Conservation (phyloP, 1,140 invertebrate genomes). For the Drosophila nebulosa region DNA sequence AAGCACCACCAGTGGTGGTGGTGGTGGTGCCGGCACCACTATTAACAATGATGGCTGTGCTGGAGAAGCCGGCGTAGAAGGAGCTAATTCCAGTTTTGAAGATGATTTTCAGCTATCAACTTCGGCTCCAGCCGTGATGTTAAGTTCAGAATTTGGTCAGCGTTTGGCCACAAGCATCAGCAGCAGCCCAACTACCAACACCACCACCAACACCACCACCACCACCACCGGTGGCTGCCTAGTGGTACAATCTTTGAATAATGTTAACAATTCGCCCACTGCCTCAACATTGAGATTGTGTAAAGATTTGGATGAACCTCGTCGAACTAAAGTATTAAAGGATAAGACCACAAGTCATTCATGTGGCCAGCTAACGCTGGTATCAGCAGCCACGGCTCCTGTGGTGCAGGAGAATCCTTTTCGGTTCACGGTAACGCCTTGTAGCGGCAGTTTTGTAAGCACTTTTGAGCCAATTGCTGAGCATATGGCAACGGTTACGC, state of each 20-base stretch:
- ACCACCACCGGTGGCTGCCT: background rate
- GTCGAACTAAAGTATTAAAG: background rate
- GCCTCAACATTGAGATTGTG: constrained; percentile 66
- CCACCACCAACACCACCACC: background rate
- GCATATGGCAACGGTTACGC: constrained; percentile 18
- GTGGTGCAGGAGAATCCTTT: constrained; percentile 55
- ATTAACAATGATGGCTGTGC: background rate
- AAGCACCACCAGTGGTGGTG: background rate
- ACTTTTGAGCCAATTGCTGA: constrained; percentile 66
- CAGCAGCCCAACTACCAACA: background rate
- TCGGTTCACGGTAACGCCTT: constrained; percentile 41
- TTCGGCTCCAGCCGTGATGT: constrained; percentile 67
- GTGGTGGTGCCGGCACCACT: no score
- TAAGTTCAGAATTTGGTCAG: constrained; percentile 51
- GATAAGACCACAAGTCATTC: constrained; percentile 51
- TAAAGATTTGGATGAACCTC: constrained; percentile 53
- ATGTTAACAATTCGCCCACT: constrained; percentile 57
- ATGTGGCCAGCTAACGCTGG: constrained; percentile 52
- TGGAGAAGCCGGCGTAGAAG: no score
- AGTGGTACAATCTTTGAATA: constrained; percentile 14
- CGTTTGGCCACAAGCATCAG: background rate
- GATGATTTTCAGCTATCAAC: constrained; percentile 65
- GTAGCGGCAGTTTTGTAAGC: constrained; percentile 40
- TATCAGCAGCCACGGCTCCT: constrained; percentile 33
- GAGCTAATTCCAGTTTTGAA: constrained; percentile 40